A percentile compares a stretch with the other conserved stretches of the same genome.
These are phyloP conservation scores for Centropus unirufus DNA, from an alignment of 2,113 vertebrate species.

Conservation along the genomic window DNA sequence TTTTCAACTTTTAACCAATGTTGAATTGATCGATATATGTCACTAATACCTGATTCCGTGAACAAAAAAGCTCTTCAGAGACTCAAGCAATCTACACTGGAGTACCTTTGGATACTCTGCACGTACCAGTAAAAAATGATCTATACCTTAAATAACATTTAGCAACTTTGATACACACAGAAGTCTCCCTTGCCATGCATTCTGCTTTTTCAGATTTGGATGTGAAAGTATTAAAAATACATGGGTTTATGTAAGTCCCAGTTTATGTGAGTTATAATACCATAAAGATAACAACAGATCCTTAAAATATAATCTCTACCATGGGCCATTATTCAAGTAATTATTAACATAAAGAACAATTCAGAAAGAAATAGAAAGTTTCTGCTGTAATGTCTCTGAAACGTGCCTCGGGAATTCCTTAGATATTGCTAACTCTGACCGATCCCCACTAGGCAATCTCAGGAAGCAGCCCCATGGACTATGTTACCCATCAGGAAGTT, in stretches of 20 bases:
- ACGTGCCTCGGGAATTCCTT: slow-evolving; percentile 73
- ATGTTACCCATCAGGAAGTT: slow-evolving; percentile 85
- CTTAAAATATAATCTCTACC: background rate
- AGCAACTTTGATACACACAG: background rate
- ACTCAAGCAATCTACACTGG: background rate
- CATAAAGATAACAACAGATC: background rate
- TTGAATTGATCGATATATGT: background rate
- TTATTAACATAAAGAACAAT: background rate
- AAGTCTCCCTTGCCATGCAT: background rate
- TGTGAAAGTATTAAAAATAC: background rate
- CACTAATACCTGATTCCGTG: background rate
- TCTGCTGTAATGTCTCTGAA: slow-evolving; percentile 14
- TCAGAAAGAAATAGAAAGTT: slow-evolving; percentile 15
- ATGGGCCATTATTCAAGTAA: background rate
- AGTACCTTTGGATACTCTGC: background rate
- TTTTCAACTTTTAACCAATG: background rate
- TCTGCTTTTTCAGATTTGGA: background rate
- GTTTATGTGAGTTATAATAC: background rate
- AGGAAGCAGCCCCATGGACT: slow-evolving; percentile 86
- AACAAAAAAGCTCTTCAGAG: background rate
- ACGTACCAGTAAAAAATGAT: background rate
- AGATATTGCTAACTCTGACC: slow-evolving; percentile 77
- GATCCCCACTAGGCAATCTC: slow-evolving; percentile 80
- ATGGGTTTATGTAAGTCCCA: background rate
- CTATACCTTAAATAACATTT: background rate